phyloP scores from a whole-genome alignment of 2,888 invertebrate species.

The Acronicta alni region DNA sequence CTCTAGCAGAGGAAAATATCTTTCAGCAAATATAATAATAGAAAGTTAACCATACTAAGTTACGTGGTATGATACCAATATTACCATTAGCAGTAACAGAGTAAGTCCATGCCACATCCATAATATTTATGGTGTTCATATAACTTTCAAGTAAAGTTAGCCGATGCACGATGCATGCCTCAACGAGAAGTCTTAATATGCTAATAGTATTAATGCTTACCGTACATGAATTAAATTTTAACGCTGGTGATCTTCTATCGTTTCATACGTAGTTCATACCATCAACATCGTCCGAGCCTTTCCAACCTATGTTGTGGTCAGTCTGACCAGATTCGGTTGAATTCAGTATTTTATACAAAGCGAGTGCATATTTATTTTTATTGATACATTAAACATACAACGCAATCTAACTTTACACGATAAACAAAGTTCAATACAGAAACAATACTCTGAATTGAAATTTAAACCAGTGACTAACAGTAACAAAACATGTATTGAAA shows the following conservation, averaged over 20 bases:
- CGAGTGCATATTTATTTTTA: too few species aligned
- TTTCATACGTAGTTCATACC: too few species aligned
- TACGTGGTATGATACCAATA: too few species aligned
- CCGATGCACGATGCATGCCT: constrained; percentile 33
- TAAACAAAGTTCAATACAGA: not conserved
- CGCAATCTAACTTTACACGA: too few species aligned
- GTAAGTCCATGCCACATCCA: constrained; percentile 29
- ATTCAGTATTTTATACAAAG: too few species aligned
- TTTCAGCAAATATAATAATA: too few species aligned
- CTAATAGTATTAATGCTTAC: constrained; percentile 34
- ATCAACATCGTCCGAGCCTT: too few species aligned
- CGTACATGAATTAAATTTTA: constrained; percentile 5
- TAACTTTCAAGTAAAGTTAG: constrained; percentile 36
- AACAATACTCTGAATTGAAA: constrained; percentile 15
- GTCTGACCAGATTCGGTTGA: too few species aligned
- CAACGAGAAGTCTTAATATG: constrained; percentile 43
- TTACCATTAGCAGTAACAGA: too few species aligned
- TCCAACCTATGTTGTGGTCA: too few species aligned
- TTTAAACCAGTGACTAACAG: constrained; percentile 14
- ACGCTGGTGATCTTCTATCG: not conserved
- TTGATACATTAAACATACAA: not conserved
- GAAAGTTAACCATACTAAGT: too few species aligned
- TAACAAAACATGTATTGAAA: constrained; percentile 25
- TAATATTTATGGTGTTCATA: not conserved
- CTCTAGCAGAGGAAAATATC: too few species aligned